Percentiles rank a stretch among this genome's conserved stretches.
Conservation (phyloP, 2,888 invertebrate genomes). For the Cantharis rustica region DNA sequence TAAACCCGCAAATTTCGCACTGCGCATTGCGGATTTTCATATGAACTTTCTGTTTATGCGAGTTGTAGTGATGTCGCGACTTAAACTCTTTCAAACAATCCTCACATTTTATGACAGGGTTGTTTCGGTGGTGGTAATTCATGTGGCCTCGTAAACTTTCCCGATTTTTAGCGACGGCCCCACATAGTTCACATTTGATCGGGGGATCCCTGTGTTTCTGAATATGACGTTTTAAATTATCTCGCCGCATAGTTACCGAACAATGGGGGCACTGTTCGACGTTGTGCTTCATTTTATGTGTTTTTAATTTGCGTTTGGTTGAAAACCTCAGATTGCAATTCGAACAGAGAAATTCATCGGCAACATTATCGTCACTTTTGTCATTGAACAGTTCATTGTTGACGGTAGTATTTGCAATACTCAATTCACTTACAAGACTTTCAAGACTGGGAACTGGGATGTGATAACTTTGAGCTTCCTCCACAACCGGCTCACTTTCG, state of each 20-base stretch:
- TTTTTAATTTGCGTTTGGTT: slow-evolving; percentile 22
- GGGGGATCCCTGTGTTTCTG: slow-evolving; percentile 42
- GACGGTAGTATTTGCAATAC: background rate
- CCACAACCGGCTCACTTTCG: background rate
- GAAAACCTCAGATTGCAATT: slow-evolving; percentile 30
- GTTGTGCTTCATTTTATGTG: slow-evolving; percentile 43
- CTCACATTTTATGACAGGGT: slow-evolving; percentile 44
- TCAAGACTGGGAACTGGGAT: background rate
- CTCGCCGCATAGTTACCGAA: slow-evolving; percentile 39
- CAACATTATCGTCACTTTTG: slow-evolving; percentile 4
- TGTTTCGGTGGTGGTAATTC: slow-evolving; percentile 45
- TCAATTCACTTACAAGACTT: background rate
- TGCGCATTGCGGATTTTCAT: slow-evolving; percentile 30
- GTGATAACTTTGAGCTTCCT: background rate
- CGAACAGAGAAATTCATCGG: slow-evolving; percentile 12
- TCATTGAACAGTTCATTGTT: background rate
- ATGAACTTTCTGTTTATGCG: slow-evolving; percentile 47
- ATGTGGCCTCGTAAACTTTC: slow-evolving; percentile 48
- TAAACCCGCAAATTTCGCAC: slow-evolving; percentile 24
- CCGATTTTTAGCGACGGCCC: slow-evolving; percentile 45
- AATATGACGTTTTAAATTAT: slow-evolving; percentile 46
- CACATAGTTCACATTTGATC: slow-evolving; percentile 48
- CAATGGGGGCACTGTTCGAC: slow-evolving; percentile 46
- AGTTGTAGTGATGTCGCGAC: slow-evolving; percentile 42
- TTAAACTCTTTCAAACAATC: slow-evolving; percentile 44